Conservation (phyloP, 2,797 vertebrate species). For the Macropus fuliginosus region DNA sequence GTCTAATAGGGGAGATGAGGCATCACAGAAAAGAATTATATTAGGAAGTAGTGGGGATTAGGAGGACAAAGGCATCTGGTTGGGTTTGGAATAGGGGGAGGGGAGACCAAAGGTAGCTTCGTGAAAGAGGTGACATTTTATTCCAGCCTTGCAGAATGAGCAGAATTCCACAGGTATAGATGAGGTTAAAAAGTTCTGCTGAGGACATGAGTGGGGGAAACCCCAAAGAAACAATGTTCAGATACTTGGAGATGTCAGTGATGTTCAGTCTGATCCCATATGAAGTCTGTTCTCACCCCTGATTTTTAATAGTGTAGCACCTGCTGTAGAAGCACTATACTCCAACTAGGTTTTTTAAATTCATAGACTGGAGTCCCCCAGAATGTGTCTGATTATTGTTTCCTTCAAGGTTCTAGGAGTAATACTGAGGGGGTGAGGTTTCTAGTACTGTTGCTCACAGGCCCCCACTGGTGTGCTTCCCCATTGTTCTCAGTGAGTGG, state of each 20-base stretch:
- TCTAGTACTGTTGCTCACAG: background rate
- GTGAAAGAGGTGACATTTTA: background rate
- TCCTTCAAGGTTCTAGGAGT: background rate
- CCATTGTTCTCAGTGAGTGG: background rate
- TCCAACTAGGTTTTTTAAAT: background rate
- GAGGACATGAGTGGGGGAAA: background rate
- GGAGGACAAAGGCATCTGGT: background rate
- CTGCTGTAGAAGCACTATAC: too few species aligned
- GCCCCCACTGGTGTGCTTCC: background rate
- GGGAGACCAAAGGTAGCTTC: background rate
- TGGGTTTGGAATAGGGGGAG: background rate
- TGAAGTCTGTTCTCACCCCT: background rate
- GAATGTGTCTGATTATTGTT: background rate
- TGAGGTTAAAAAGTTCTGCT: background rate
- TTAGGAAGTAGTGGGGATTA: background rate
- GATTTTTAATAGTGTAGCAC: background rate
- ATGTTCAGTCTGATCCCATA: background rate
- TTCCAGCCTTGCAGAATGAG: background rate
- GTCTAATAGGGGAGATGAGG: background rate
- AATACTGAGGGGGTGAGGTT: background rate
- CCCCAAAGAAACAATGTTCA: background rate
- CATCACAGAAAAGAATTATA: background rate
- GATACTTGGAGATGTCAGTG: background rate
- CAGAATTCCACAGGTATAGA: background rate
- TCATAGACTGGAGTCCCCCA: background rate